Evolutionary conservation across 2,888 invertebrate species (phyloP).

Genomic region (Dascillus cervinus): DNA sequence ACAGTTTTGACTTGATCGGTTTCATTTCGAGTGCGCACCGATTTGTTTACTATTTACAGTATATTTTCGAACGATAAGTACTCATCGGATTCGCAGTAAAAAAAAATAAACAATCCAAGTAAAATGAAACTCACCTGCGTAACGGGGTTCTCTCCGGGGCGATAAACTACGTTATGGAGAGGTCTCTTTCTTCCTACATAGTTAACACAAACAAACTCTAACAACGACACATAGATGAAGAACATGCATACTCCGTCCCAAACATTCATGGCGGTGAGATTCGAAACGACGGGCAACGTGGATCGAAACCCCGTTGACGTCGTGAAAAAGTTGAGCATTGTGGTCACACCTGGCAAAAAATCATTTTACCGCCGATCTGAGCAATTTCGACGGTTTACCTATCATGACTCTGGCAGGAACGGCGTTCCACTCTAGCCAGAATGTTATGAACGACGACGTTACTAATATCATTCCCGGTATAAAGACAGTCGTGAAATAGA

Average conservation of each 20-base stretch:
- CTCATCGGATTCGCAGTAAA: no score
- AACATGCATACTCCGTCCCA: constrained; percentile 98
- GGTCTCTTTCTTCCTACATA: constrained; percentile 88
- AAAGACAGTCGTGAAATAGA: constrained; percentile 95
- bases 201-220: constrained; percentile 93
- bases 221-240: constrained; percentile 89
- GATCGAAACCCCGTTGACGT: constrained; percentile 89
- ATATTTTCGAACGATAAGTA: no score
- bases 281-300: constrained; percentile 88
- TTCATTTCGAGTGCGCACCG: no score
- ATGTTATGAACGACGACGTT: constrained; percentile 94
- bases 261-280: constrained; percentile 92
- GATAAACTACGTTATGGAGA: constrained; percentile 80
- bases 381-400: constrained; percentile 53
- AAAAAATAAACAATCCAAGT: no score
- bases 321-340: constrained; percentile 97
- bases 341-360: constrained; percentile 73
- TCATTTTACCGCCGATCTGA: not conserved
- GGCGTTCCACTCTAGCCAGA: constrained; percentile 97
- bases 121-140: constrained; percentile 86
- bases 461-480: constrained; percentile 95
- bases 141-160: constrained; percentile 85
- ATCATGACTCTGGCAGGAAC: constrained; percentile 95
- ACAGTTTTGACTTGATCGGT: no score
- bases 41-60: no score